These are phyloP conservation scores for Mercenaria mercenaria DNA, from an alignment of 1,140 invertebrate species.

Conservation along the genomic window DNA sequence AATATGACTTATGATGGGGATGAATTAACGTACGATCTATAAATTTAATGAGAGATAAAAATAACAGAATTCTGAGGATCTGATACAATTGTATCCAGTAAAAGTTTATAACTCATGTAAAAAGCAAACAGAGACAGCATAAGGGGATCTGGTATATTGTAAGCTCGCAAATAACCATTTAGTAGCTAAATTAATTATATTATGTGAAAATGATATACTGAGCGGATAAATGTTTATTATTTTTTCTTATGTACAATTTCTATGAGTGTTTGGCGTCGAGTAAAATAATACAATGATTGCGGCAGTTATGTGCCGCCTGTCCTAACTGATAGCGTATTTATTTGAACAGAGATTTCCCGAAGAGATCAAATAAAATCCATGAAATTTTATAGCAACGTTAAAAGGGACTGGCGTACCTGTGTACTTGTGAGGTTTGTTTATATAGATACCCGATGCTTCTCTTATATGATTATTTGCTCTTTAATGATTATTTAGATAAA, in stretches of 20 bases:
- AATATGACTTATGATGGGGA: constrained; percentile 68
- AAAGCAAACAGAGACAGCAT: constrained; percentile 18
- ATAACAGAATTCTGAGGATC: constrained; percentile 30
- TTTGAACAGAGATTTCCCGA: constrained; percentile 44
- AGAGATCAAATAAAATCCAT: constrained; percentile 60
- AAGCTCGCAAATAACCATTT: constrained; percentile 15
- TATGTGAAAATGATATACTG: constrained; percentile 57
- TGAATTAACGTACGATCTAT: constrained; percentile 62
- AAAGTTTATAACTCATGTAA: constrained; percentile 50
- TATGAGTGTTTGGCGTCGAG: not conserved
- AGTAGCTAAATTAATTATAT: constrained; percentile 60
- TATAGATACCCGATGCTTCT: constrained; percentile 51
- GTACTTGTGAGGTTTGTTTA: constrained; percentile 39
- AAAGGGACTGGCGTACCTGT: constrained; percentile 29
- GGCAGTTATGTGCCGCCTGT: not conserved
- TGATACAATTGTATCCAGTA: constrained; percentile 51
- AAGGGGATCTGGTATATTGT: constrained; percentile 34
- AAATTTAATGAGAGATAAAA: constrained; percentile 67
- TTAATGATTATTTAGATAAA: constrained; percentile 55
- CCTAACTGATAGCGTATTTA: constrained; percentile 37
- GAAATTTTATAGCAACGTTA: constrained; percentile 58
- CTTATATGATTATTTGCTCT: constrained; percentile 21
- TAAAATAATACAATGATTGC: constrained; percentile 7
- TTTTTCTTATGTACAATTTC: constrained; percentile 40
- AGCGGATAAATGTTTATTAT: constrained; percentile 50